A percentile compares a stretch with the other conserved stretches of the same genome.
These are phyloP conservation scores for Palythoa grandis DNA, from an alignment of 92 coral and sea anemone genomes.

Conservation along the genomic window DNA sequence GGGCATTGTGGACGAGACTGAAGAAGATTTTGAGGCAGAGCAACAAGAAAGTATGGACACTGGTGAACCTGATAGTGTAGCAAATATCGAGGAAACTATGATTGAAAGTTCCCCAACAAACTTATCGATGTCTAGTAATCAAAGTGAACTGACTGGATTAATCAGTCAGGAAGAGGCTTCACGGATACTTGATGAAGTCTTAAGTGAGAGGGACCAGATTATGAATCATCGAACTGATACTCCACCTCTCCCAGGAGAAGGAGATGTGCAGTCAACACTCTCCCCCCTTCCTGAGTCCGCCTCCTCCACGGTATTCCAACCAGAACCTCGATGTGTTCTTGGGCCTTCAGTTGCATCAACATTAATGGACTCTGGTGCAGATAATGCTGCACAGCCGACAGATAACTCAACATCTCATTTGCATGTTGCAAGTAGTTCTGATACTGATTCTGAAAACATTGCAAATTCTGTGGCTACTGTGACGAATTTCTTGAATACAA, in stretches of 20 bases:
- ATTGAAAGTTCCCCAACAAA: conserved; percentile 44
- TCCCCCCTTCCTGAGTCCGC: conserved; percentile 34
- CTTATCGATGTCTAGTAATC: conserved; percentile 22
- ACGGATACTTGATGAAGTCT: conserved; percentile 33
- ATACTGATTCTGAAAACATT: neutral
- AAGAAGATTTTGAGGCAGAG: conserved; percentile 50
- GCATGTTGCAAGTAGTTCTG: neutral
- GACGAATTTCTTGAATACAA: neutral
- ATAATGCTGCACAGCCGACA: neutral
- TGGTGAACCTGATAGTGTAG: conserved; percentile 43
- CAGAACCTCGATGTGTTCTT: conserved; percentile 19
- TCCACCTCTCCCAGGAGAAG: conserved; percentile 39
- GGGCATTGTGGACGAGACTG: conserved; percentile 35
- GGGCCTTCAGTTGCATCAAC: conserved; percentile 47
- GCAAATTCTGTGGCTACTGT: neutral
- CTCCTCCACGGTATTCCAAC: conserved; percentile 30
- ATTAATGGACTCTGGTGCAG: conserved; percentile 33
- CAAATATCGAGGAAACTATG: conserved; percentile 45
- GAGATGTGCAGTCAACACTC: conserved; percentile 33
- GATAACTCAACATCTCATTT: neutral
- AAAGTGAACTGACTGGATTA: conserved; percentile 3
- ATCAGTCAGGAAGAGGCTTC: conserved; percentile 13
- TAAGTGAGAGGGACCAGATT: conserved; percentile 9
- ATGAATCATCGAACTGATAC: conserved; percentile 14
- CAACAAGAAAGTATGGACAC: conserved; percentile 63